A percentile compares a stretch with the other conserved stretches of the same genome.
phyloP scores from a whole-genome alignment of 2,888 invertebrate genomes.

The Sialis fuliginosa region DNA sequence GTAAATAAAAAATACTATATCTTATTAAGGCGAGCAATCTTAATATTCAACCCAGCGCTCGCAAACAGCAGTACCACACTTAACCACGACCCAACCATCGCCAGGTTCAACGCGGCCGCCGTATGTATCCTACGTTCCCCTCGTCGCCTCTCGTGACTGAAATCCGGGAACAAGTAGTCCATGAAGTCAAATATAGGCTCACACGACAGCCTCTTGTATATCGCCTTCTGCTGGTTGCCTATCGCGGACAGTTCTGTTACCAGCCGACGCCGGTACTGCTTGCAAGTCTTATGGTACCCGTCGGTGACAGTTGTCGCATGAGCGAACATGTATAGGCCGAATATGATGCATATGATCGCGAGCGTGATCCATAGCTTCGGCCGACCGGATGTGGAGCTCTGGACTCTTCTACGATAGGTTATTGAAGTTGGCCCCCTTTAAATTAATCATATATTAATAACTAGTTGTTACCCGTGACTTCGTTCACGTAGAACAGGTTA shows the following conservation, averaged over 20 bases:
- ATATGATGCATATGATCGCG: conserved; percentile 39
- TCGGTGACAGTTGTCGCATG: conserved; percentile 53
- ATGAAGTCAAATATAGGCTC: conserved; percentile 64
- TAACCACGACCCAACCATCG: conserved; percentile 43
- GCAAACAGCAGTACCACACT: conserved; percentile 36
- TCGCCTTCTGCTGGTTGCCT: conserved; percentile 38
- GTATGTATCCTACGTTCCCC: conserved; percentile 47
- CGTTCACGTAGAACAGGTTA: no score
- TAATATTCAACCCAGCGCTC: conserved; percentile 32
- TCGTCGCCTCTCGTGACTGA: conserved; percentile 39
- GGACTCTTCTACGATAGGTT: conserved; percentile 4
- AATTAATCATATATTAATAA: no score
- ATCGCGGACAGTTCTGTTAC: conserved; percentile 35
- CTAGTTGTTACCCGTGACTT: no score
- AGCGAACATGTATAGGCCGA: conserved; percentile 45
- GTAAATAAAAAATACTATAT: no score
- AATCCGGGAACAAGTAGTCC: conserved; percentile 61
- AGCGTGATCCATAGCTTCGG: conserved; percentile 49
- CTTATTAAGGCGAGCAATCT: conserved; percentile 4
- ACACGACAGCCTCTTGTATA: conserved; percentile 50
- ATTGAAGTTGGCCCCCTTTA: no score
- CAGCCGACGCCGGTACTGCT: conserved; percentile 49
- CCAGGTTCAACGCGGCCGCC: conserved; percentile 44
- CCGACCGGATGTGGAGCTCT: no score
- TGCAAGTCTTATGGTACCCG: conserved; percentile 60